Percentiles rank a stretch among this genome's conserved stretches.
phyloP scores from a whole-genome alignment of 2,113 vertebrate genomes.

The Amia ocellicauda region DNA sequence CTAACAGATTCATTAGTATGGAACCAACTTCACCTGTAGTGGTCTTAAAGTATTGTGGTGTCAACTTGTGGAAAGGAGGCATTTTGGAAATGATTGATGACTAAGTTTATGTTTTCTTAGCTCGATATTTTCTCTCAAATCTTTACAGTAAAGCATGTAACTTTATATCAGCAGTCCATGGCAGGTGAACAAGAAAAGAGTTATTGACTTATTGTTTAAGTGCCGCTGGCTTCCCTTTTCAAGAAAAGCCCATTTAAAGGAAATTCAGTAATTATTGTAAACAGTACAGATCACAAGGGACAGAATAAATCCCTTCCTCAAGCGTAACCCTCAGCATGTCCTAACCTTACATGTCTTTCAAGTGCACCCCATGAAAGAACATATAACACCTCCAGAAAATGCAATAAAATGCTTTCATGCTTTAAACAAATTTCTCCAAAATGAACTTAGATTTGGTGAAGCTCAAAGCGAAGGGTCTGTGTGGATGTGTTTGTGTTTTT shows the following conservation, averaged over 20 bases:
- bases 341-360: too few species aligned
- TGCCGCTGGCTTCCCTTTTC: not conserved
- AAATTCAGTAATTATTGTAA: not conserved
- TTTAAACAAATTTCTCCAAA: too few species aligned
- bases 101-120: not conserved
- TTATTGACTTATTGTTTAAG: not conserved
- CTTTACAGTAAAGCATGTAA: not conserved
- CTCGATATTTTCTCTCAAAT: not conserved
- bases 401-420: too few species aligned
- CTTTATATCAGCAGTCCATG: not conserved
- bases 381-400: too few species aligned
- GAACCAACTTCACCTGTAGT: too few species aligned
- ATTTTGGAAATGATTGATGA: not conserved
- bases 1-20: too few species aligned
- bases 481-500: too few species aligned
- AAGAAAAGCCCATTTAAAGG: not conserved
- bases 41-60: not conserved
- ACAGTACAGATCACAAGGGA: not conserved
- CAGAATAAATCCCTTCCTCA: not conserved
- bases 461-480: too few species aligned
- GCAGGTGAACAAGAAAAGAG: not conserved
- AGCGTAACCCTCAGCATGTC: too few species aligned
- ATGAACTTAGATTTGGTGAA: too few species aligned
- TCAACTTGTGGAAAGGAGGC: not conserved
- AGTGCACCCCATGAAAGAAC: too few species aligned